These are phyloP conservation scores for Sebastes jordani DNA, from an alignment of 2,797 vertebrate genomes.

Conservation along the genomic window DNA sequence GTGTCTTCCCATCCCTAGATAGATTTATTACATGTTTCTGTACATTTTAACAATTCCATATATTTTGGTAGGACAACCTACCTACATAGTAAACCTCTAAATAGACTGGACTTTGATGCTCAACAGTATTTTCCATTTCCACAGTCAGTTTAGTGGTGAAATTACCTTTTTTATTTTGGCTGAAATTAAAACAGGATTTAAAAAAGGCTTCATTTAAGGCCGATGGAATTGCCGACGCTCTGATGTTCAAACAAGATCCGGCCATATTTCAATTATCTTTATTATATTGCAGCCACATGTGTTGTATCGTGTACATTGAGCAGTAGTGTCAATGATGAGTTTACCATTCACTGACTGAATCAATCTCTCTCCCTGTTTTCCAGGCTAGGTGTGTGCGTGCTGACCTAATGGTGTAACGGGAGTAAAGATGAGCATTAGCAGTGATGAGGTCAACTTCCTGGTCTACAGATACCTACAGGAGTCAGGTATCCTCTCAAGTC, in stretches of 20 bases:
- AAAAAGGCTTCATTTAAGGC: not conserved
- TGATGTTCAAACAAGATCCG: not conserved
- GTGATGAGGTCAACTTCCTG: slow-evolving; percentile 99
- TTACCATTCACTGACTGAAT: not conserved
- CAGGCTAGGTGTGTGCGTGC: slow-evolving; percentile 93
- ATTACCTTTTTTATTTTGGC: not conserved
- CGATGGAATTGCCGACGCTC: not conserved
- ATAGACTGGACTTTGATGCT: not conserved
- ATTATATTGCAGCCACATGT: not conserved
- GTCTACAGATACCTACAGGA: slow-evolving; percentile 99
- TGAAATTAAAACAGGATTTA: not conserved
- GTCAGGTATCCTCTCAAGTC: slow-evolving; percentile 86
- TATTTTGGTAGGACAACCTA: not conserved
- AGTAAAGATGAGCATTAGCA: slow-evolving; percentile 99
- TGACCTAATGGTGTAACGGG: slow-evolving; percentile 99
- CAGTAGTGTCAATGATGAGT: not conserved
- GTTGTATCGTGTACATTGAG: not conserved
- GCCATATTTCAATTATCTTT: not conserved
- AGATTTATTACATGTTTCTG: not conserved
- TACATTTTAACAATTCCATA: not conserved
- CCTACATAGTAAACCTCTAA: not conserved
- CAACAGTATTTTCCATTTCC: not conserved
- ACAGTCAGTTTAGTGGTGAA: not conserved
- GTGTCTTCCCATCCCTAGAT: not conserved
- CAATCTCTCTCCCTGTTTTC: slow-evolving; percentile 52